Base-by-base conservation (phyloP, 2,888 invertebrate species). In the Leptothorax acervorum region DNA sequence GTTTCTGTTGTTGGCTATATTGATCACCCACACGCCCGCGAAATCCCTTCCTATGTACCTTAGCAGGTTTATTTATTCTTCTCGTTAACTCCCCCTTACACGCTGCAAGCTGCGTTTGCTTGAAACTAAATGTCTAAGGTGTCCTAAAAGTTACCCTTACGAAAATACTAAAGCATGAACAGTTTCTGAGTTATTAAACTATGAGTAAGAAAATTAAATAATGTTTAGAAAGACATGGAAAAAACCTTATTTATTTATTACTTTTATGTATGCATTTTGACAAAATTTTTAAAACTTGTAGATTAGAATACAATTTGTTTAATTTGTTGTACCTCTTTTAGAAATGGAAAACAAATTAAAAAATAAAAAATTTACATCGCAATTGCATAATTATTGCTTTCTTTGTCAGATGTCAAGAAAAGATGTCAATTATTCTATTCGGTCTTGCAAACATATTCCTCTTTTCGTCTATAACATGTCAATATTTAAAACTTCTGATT, bases 51-150 rank as follows among this genome's bases (percentile, higher is more conserved):
- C 45, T 60, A 57, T 60, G n/a, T 70, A 45, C 45, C 57, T 57
- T 48, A 48, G 39, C 55, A 4, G 15, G 45, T 79, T 79, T 71
- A 79, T 79, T 79, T 79, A 79, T 79, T 71, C 57, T 48, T 60
- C 73, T 73, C 60, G 73, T 79, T 79, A 79, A 70, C 70, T 60
- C 23, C 11, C 57, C 28, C n/a, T 71, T 48, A 53, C 28, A 51
- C 18, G 51, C 28, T 35, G 53, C 31, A 45, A 55, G 70, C 55
- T 31, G 12, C 71, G 68, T 28, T 39, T n/a, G 66, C 23, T 45
- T 11, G 71, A 45, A 71, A 60, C 60, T 23, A 60, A 60, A 79
- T 79, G 48, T 48, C 23, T 55, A 35, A 35, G 76, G n/a, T 78
- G 70, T 62, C 28, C 8, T 23, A 8, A 39, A 76, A 39, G 39